A percentile compares a stretch with the other conserved stretches of the same genome.
These are phyloP conservation scores for Cinara cedri DNA, from an alignment of 2,888 invertebrate species.

Conservation along the genomic window DNA sequence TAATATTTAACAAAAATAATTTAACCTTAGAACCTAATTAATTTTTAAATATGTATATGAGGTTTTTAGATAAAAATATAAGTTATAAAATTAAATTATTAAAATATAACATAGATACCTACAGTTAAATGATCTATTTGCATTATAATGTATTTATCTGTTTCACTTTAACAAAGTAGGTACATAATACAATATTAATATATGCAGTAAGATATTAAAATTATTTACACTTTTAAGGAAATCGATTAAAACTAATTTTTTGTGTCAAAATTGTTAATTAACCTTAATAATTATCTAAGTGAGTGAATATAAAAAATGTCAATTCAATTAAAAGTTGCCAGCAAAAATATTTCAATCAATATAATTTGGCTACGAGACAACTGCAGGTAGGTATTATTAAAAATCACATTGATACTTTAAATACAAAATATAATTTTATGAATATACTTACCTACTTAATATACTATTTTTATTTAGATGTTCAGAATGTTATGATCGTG, in stretches of 20 bases:
- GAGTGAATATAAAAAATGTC: constrained; percentile 19
- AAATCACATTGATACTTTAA: not conserved
- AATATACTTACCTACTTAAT: not conserved
- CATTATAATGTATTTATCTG: too few species aligned
- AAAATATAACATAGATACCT: too few species aligned
- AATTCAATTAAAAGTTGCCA: constrained; percentile 25
- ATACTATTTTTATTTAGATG: constrained; percentile 64
- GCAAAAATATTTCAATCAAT: constrained; percentile 59
- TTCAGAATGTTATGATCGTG: constrained; percentile 67
- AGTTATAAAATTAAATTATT: too few species aligned
- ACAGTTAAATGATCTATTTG: too few species aligned
- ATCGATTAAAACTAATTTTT: too few species aligned
- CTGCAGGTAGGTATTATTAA: constrained; percentile 65
- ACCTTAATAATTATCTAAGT: not conserved
- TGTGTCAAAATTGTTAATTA: too few species aligned
- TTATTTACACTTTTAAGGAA: too few species aligned
- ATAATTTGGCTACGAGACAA: constrained; percentile 70
- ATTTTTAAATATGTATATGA: not conserved
- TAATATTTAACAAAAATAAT: not conserved
- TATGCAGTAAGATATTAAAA: too few species aligned
- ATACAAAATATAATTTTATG: too few species aligned
- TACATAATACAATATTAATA: too few species aligned
- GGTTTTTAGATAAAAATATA: too few species aligned
- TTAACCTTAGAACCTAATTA: constrained; percentile 23
- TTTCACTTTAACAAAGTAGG: too few species aligned